A percentile compares a stretch with the other conserved stretches of the same genome.
phyloP scores from a whole-genome alignment of 1,140 invertebrate genomes.

The Drosophila ficusphila region DNA sequence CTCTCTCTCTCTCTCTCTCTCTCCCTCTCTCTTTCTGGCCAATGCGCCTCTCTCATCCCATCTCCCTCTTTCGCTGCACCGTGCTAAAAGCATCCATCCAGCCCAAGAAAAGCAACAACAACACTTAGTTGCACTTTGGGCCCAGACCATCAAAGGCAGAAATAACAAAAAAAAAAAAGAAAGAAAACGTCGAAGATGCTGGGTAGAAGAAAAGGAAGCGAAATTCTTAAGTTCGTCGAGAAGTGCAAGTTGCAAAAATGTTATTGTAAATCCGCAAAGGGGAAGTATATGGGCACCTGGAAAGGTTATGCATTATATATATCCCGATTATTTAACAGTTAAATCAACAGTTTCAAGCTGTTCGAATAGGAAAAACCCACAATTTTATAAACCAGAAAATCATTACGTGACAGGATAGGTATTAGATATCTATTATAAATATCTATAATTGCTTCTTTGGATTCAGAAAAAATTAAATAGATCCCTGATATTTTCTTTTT shows the following conservation, averaged over 20 bases:
- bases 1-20: background rate
- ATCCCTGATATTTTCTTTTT: no score
- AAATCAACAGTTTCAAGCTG: background rate
- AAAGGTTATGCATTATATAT: background rate
- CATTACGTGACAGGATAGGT: no score
- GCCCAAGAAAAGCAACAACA: slow-evolving; percentile 22
- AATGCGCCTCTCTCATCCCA: background rate
- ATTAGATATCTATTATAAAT: no score
- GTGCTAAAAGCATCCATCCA: slow-evolving; percentile 53
- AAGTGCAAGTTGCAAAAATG: slow-evolving; percentile 33
- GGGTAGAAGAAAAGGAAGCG: slow-evolving; percentile 27
- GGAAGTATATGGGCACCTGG: slow-evolving; percentile 3
- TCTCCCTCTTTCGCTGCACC: slow-evolving; percentile 13
- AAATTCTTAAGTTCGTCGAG: slow-evolving; percentile 35
- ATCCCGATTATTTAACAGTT: background rate
- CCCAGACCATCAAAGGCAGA: slow-evolving; percentile 48
- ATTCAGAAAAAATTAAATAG: no score
- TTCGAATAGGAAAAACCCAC: background rate
- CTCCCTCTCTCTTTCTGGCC: slow-evolving; percentile 3
- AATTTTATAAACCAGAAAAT: no score
- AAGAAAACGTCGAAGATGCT: slow-evolving; percentile 42
- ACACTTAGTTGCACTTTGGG: slow-evolving; percentile 48
- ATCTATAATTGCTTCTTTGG: no score
- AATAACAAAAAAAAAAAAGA: slow-evolving; percentile 19
- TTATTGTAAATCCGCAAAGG: slow-evolving; percentile 15